Conservation (phyloP, 2,888 invertebrate species). For the Drosophila maculinotata region DNA sequence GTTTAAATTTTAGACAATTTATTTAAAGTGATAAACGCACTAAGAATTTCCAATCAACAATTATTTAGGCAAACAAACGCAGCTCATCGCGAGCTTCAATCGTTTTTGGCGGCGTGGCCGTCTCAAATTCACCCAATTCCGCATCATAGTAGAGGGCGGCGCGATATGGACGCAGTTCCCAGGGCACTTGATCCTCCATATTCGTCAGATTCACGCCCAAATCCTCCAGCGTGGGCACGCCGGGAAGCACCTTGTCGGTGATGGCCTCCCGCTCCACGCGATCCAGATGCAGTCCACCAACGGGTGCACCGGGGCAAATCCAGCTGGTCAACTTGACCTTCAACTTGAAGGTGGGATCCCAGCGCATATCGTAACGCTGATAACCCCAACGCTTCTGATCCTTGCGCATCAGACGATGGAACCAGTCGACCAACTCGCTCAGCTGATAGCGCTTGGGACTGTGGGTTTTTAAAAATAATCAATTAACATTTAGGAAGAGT, state of each 20-base stretch:
- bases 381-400: constrained; percentile 89
- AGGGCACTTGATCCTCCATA: constrained; percentile 92
- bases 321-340: constrained; percentile 88
- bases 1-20: constrained; percentile 52
- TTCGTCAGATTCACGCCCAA: constrained; percentile 91
- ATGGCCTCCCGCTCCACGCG: constrained; percentile 93
- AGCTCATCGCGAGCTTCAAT: constrained; percentile 78
- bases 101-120: constrained; percentile 87
- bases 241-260: constrained; percentile 88
- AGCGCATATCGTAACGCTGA: constrained; percentile 89
- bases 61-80: constrained; percentile 75
- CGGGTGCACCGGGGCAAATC: constrained; percentile 89
- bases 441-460: constrained; percentile 92
- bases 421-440: constrained; percentile 93
- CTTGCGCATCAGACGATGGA: constrained; percentile 90
- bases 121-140: constrained; percentile 90
- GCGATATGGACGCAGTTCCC: constrained; percentile 91
- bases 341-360: constrained; percentile 88
- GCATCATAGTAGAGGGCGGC: constrained; percentile 90
- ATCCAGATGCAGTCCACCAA: constrained; percentile 91
- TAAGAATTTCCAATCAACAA: constrained; percentile 52
- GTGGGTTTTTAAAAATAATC: constrained; percentile 1
- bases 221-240: constrained; percentile 93
- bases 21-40: constrained; percentile 53
- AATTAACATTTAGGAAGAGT: too few relatives aligned